Evolutionary conservation across 2,113 vertebrate species (phyloP).

Genomic region (Acrocephalus arundinaceus): DNA sequence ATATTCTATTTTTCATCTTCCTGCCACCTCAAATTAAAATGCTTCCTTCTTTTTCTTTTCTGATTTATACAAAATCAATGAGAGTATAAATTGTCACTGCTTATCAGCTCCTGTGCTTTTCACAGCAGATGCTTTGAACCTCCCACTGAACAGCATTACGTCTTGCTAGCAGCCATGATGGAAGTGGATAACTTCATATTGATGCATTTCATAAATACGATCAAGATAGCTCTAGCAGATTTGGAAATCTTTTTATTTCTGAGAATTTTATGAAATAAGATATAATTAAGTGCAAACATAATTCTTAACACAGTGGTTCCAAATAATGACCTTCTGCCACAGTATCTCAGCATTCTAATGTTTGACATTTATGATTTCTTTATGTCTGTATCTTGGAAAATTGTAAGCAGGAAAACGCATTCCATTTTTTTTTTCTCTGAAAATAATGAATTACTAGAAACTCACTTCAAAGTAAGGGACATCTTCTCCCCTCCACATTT

Average conservation of each 20-base stretch:
- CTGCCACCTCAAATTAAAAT: background rate
- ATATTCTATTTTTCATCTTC: background rate
- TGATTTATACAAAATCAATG: slow-evolving; percentile 16
- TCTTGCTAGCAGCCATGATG: slow-evolving; percentile 62
- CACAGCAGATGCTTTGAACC: slow-evolving; percentile 42
- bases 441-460: background rate
- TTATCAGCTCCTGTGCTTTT: slow-evolving; percentile 19
- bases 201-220: background rate
- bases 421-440: background rate
- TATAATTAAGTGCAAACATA: background rate
- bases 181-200: background rate
- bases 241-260: background rate
- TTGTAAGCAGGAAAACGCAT: background rate
- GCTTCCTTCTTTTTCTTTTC: background rate
- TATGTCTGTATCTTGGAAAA: background rate
- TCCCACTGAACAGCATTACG: slow-evolving; percentile 49
- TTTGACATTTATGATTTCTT: background rate
- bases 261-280: background rate
- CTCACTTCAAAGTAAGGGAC: background rate
- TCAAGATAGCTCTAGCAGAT: background rate
- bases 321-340: background rate
- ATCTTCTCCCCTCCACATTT: background rate
- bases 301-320: background rate
- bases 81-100: slow-evolving; percentile 15
- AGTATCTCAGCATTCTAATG: background rate